Conservation (phyloP, 2,888 invertebrate species). For the Halocaridina rubra region DNA sequence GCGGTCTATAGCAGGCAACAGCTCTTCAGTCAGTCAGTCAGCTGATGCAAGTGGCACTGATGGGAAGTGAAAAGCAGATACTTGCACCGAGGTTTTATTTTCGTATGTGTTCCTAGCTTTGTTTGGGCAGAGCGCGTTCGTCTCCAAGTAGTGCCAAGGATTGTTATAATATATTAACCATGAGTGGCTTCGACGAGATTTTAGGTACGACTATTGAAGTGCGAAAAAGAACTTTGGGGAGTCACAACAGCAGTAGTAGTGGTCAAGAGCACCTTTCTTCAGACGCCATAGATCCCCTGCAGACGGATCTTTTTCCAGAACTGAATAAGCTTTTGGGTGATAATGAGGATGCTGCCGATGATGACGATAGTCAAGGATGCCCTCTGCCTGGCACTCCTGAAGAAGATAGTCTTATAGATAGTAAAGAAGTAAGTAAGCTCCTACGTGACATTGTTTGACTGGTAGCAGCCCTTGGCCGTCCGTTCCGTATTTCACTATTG, state of each 20-base stretch:
- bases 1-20: too few relatives aligned
- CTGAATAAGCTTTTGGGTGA: conserved; percentile 44
- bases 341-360: conserved; percentile 36
- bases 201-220: conserved; percentile 43
- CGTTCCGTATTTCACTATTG: too few relatives aligned
- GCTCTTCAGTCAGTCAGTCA: conserved; percentile 3
- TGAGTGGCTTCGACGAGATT: conserved; percentile 58
- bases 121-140: not conserved
- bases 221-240: conserved; percentile 39
- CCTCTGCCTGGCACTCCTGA: conserved; percentile 61
- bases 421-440: conserved; percentile 47
- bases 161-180: not conserved
- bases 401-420: conserved; percentile 55
- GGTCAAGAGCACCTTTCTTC: too few relatives aligned
- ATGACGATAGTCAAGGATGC: conserved; percentile 62
- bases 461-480: not conserved
- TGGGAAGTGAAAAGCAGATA: not conserved
- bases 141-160: not conserved
- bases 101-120: not conserved
- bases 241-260: not conserved
- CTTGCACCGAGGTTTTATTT: not conserved
- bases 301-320: conserved; percentile 55
- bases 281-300: conserved; percentile 16
- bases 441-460: too few relatives aligned
- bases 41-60: not conserved